Percentiles rank a stretch among this genome's conserved stretches.
Conservation (phyloP, 2,797 vertebrate genomes). For the Trematomus bernacchii region DNA sequence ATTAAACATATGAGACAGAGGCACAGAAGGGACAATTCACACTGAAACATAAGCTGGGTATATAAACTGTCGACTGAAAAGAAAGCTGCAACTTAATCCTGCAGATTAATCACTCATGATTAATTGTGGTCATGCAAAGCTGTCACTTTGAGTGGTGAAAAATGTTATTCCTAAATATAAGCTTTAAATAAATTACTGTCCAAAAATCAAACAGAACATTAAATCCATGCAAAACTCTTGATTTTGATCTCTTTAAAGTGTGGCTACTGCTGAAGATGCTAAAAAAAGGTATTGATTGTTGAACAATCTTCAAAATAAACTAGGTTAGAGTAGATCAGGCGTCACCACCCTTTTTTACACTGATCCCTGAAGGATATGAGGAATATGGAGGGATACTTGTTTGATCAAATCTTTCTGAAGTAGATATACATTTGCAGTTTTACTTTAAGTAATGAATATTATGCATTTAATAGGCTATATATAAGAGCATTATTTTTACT, state of each 20-base stretch:
- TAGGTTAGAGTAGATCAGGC: too few relatives aligned
- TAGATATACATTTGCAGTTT: too few relatives aligned
- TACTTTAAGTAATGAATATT: too few relatives aligned
- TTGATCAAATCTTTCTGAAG: too few relatives aligned
- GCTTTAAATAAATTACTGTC: slow-evolving; percentile 29
- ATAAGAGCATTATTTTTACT: too few relatives aligned
- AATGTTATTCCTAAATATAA: not conserved
- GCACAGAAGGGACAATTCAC: slow-evolving; percentile 62
- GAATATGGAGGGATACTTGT: too few relatives aligned
- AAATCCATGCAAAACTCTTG: not conserved
- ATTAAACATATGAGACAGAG: slow-evolving; percentile 64
- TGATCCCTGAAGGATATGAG: too few relatives aligned
- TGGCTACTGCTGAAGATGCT: not conserved
- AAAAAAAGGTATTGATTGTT: not conserved
- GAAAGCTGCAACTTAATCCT: slow-evolving; percentile 28
- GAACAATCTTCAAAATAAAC: too few relatives aligned
- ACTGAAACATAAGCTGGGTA: slow-evolving; percentile 56
- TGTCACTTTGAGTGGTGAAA: slow-evolving; percentile 5
- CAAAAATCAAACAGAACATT: not conserved
- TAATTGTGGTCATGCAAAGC: not conserved
- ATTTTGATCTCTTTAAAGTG: not conserved
- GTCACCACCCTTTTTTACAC: too few relatives aligned
- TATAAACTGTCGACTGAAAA: slow-evolving; percentile 40
- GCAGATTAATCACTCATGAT: slow-evolving; percentile 41
- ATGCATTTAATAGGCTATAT: too few relatives aligned